Base-by-base conservation (phyloP, 2,888 invertebrate genomes). In the Dryadula phaetusa region DNA sequence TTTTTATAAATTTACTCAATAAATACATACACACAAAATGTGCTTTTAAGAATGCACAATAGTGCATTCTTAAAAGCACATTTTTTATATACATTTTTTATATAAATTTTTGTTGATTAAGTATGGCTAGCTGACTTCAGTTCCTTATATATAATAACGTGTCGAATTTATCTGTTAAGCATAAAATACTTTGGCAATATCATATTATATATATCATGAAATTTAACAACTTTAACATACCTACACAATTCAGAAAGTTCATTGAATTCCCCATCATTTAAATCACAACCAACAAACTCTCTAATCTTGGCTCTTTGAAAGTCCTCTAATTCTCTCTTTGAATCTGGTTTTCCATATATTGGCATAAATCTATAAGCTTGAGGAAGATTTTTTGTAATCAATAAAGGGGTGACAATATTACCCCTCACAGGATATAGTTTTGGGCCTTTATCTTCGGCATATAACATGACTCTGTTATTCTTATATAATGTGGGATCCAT, bases 191-290 rank as follows among this genome's bases (percentile, higher is more conserved):
- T n/a, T n/a, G n/a, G n/a, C n/a, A 3, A 2, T 44, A 18, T 0
- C 25, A 49, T n/a, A 28, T 16, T 16, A 16, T 42, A 16, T 16
- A 7, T 7, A n/a, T 7, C 16, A 18, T 28, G 14, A n/a, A 16
- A 4, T 7, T 14, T 2, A 37, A 34, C 1, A 40, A 40, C 4
- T 14, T 20, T 4, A 60, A 14, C 20, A 2, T 60, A 93, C 93
- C 90, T 93, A 84, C 94, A 94, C 76, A 89, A 92, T 7, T 82
- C 79, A 1, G 81, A 75, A 3, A 94, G 74, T 65, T 90, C 83
- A 0, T 81, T 74, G 75, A 87, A 90, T 68, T 93, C 89, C 18
- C 85, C 79, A 64, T 91, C 83, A 61, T 77, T 84, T 6, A 93
- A 73, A 63, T 77, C 85, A 69, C 75, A 78, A 0, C 88, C 88